Evolutionary conservation across 2,797 vertebrate species (phyloP), one percentile per base, ranked within the genome.

Genomic region (Typhlichthys eigenmanni): DNA sequence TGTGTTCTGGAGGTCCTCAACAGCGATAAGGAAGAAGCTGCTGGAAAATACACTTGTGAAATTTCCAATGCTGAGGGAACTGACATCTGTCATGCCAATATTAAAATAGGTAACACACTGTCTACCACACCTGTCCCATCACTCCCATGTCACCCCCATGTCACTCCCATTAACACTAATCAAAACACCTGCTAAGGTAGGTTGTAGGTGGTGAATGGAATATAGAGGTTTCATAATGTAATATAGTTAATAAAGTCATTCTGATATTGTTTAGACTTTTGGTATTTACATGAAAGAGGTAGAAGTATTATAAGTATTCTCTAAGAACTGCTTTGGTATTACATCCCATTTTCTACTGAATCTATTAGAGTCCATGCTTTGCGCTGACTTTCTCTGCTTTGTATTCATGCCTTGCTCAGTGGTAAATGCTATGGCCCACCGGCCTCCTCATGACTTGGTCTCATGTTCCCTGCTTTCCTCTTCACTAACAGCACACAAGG

Each of bases 41-140:
- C 93, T 2, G 96, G 95, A 64, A 93, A 91, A 82, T 97, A 98
- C 71, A 92, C 90, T 32, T 97, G 96, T 11, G 88, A 94, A 77
- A 92, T 96, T 72, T 91, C 93, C 87, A 96, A 96, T 76, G 89
- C 93, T 58, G 93, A 92, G 46, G 85, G 87, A 78, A 77, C 63
- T 58, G 89, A 85, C 56, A 66, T 58, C 53, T 91, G 88, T 74
- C 66, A 75, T 12, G 66, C 66, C 73, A 49, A 69, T 70, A 75
- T 85, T 71, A 71, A 69, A 61, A 71, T 83, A 81, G 76, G 78
- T 85, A 83, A 78, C 66, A 38, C 64, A 51, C 5, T 66, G 69
- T 78, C 69, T 45, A 46, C 49, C 58, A 43, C n/a, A 66, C 60
- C 52, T 11, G 47, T 9, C 34, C 58, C 47, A 43, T 24, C 13